Conservation (phyloP, 2,113 vertebrate genomes). For the Procavia capensis region DNA sequence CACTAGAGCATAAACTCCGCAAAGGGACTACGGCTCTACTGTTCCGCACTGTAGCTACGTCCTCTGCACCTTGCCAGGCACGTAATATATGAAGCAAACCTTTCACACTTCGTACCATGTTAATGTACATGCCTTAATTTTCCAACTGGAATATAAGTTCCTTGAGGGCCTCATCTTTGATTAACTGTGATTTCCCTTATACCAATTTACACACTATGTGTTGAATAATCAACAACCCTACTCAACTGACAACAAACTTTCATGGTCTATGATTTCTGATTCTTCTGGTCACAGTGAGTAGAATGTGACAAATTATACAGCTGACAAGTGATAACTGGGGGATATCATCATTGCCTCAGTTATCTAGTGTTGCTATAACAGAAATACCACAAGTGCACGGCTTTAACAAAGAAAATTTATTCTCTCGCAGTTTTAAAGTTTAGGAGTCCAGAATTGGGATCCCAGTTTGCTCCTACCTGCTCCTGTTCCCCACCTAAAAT, state of each 20-base stretch:
- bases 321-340: neutral
- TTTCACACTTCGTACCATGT: neutral
- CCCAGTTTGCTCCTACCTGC: neutral
- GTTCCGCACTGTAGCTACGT: neutral
- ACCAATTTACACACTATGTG: neutral
- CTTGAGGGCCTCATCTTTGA: neutral
- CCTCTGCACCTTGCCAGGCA: neutral
- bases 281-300: slow-evolving; percentile 35
- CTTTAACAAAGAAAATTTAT: too few species aligned
- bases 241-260: neutral
- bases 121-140: neutral
- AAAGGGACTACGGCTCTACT: neutral
- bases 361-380: too few species aligned
- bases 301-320: neutral
- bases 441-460: too few species aligned
- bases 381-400: too few species aligned
- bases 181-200: neutral
- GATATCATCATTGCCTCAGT: neutral
- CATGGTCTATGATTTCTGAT: slow-evolving; percentile 19
- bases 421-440: too few species aligned
- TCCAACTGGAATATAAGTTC: neutral
- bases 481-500: too few species aligned
- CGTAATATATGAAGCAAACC: neutral
- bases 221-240: neutral
- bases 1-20: neutral